Conservation (phyloP, 1,140 invertebrate species). For the Ceratosolen fusciceps region DNA sequence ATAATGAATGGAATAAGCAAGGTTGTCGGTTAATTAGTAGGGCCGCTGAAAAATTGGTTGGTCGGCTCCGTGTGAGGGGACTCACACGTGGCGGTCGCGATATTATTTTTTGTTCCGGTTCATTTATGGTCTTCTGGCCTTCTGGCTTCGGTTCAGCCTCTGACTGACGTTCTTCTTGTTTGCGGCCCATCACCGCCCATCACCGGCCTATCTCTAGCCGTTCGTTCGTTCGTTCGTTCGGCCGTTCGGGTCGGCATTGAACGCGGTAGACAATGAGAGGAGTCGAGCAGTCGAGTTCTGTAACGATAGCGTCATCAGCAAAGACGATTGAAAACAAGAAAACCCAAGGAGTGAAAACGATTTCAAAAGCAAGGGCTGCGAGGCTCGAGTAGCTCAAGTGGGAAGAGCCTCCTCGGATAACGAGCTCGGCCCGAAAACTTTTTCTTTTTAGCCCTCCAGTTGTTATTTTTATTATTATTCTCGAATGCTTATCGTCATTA, state of each 20-base stretch:
- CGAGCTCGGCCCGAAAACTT: conserved; percentile 53
- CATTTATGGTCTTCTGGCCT: too few species aligned
- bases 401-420: conserved; percentile 50
- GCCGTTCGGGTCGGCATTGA: conserved; percentile 15
- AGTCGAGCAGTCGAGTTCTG: conserved; percentile 49
- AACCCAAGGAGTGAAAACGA: neutral
- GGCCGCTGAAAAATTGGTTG: too few species aligned
- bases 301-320: conserved; percentile 54
- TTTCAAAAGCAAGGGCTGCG: conserved; percentile 31
- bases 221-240: too few species aligned
- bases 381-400: neutral
- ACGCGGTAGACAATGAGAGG: conserved; percentile 27
- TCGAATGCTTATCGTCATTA: conserved; percentile 59
- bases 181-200: too few species aligned
- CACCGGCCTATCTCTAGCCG: neutral
- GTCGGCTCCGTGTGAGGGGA: too few species aligned
- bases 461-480: conserved; percentile 58
- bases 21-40: too few species aligned
- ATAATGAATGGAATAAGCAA: too few species aligned
- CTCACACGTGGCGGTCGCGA: too few species aligned
- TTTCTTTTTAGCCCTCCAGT: conserved; percentile 53
- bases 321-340: conserved; percentile 54
- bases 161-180: neutral
- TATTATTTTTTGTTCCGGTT: neutral
- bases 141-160: neutral